Base-by-base conservation (phyloP, 2,113 vertebrate genomes). In the Siniperca knerii region DNA sequence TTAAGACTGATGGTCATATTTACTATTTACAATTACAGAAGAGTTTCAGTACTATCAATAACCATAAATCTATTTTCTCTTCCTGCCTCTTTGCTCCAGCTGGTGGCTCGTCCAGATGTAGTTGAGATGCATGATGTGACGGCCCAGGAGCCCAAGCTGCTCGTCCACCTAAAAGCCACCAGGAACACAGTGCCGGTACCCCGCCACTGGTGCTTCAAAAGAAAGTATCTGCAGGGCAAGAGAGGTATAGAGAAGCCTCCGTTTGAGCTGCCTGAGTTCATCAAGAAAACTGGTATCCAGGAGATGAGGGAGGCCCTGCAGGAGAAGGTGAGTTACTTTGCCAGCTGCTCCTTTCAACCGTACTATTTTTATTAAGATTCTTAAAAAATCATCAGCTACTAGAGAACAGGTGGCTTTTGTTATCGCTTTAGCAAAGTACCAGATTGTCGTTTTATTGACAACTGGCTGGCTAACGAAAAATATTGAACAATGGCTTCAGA, bases 81-180 rank as follows among this genome's bases (percentile, higher is more conserved):
- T 15, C 21, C 8, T 40, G 12, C 1, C 6, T 40, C 15, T 3
- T 48, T 7, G 2, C 79, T 48, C 7, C 88, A 98, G 97, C 92
- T 98, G 54, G 98, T 98, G 86, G 97, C 96, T 0, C 96, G 98
- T 0, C 98, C 98, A 0, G 97, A 98, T 0, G 97, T 98, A 1
- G 98, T 99, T 90, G 98, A 98, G 95, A 98, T 98, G 98, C 98
- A 99, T 0, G 97, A 98, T 0, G 98, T 98, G 66, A 98, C 98
- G 0, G 97, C 97, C 0, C 97, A 98, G 93, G 98, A 98, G 88
- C 98, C 98, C 68, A 97, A 98, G 89, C 96, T 98, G 67, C 90
- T 99, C 84, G 97, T 98, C 8, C 98, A 98, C 90, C 96, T 98
- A 15, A 98, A 99, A 92, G 97, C 97, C 91, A 98, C 98, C 0